Evolutionary conservation across 2,113 vertebrate species (phyloP).

Genomic region (Ctenodactylus gundi): DNA sequence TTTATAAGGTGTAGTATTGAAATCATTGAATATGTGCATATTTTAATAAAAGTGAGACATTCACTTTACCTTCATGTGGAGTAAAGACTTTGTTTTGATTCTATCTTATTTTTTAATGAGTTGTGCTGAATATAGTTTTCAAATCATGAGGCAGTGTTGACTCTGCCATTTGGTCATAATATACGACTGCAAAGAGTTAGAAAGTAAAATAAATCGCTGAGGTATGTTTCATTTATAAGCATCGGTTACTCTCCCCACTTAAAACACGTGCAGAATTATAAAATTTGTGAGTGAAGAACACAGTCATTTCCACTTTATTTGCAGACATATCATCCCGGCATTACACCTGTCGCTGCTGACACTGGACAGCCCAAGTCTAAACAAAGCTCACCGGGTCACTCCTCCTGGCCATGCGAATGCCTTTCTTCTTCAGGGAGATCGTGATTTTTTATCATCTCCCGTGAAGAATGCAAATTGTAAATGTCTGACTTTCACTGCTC

Average conservation of each 20-base stretch:
- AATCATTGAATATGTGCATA: neutral
- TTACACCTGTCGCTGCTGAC: accelerated
- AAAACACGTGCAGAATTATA: neutral
- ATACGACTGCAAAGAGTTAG: neutral
- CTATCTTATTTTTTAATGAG: neutral
- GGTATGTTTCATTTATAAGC: neutral
- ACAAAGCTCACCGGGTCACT: neutral
- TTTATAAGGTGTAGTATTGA: neutral
- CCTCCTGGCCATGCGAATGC: neutral
- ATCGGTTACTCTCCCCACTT: neutral
- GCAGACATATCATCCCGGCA: neutral
- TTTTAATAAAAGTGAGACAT: neutral
- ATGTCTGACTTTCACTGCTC: neutral
- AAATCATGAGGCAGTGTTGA: neutral
- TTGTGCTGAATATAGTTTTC: neutral
- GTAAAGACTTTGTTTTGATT: neutral
- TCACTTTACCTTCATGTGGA: neutral
- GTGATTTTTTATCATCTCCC: neutral
- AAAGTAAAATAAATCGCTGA: neutral
- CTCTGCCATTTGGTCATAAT: neutral
- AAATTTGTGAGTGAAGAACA: neutral
- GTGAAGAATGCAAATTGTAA: neutral
- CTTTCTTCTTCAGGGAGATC: accelerated
- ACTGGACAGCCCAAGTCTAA: accelerated
- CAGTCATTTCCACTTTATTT: neutral